A percentile compares a stretch with the other conserved stretches of the same genome.
Evolutionary conservation across 2,797 vertebrate genomes (phyloP).

Genomic region (Momotus momota): DNA sequence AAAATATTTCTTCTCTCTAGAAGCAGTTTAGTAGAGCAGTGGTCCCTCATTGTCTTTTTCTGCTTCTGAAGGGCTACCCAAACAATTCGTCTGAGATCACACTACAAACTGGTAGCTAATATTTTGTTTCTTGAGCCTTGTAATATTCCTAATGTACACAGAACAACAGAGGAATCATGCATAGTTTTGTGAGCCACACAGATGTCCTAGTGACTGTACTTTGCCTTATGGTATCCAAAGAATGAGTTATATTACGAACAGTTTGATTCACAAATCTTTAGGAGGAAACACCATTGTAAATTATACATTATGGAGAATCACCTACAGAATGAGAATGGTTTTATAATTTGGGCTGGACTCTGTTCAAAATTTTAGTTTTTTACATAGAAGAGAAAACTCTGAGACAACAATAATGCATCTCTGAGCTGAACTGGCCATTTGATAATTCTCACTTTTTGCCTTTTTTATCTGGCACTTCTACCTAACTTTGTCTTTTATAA

Average conservation of each 20-base stretch:
- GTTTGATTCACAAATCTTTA: background rate
- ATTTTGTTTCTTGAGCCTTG: background rate
- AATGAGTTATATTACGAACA: background rate
- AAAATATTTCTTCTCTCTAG: background rate
- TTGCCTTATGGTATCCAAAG: background rate
- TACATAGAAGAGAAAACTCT: background rate
- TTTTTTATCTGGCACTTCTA: background rate
- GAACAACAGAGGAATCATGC: background rate
- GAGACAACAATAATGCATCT: background rate
- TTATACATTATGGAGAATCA: background rate
- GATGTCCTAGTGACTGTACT: background rate
- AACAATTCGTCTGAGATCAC: background rate
- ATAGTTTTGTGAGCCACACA: background rate
- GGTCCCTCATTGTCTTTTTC: fast-evolving
- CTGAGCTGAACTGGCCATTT: background rate
- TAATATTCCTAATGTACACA: background rate
- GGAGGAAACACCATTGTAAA: background rate
- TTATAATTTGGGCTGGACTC: background rate
- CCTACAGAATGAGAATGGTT: background rate
- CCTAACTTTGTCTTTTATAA: background rate
- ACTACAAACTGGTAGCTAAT: background rate
- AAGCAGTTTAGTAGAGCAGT: background rate
- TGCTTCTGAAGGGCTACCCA: background rate
- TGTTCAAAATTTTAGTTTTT: background rate
- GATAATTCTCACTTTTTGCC: background rate